phyloP scores from a whole-genome alignment of 2,888 invertebrate genomes.

The Calliphora vomitoria region DNA sequence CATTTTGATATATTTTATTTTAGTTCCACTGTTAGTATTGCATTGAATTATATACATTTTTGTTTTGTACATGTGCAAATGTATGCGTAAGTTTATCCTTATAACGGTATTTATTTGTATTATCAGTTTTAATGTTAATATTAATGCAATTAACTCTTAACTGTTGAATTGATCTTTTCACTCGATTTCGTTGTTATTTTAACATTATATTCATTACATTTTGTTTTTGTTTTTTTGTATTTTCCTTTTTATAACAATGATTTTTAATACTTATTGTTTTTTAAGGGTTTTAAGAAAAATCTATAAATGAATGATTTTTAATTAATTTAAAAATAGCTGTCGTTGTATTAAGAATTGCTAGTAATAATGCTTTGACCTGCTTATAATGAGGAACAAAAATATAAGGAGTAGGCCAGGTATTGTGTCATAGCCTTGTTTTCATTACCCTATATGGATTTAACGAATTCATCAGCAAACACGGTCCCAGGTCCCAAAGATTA shows the following conservation, averaged over 20 bases:
- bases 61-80: neutral
- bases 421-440: too few species aligned
- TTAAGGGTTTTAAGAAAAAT: neutral
- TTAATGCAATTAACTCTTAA: conserved; percentile 71
- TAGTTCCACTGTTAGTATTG: neutral
- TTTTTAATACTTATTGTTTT: conserved; percentile 4
- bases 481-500: too few species aligned
- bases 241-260: neutral
- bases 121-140: conserved; percentile 67
- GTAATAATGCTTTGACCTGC: too few species aligned
- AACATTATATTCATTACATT: conserved; percentile 26
- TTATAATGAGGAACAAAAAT: too few species aligned
- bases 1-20: too few species aligned
- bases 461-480: too few species aligned
- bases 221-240: neutral
- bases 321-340: too few species aligned
- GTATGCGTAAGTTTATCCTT: conserved; percentile 28
- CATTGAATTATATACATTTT: neutral
- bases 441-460: too few species aligned
- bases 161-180: conserved; percentile 65
- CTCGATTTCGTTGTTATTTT: conserved; percentile 58
- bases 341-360: too few species aligned
- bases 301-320: neutral
- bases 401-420: too few species aligned
- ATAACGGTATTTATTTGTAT: conserved; percentile 52